Percentiles rank a stretch among this genome's conserved stretches.
phyloP scores from a whole-genome alignment of 2,113 vertebrate species.

The Bujurquina vittata region DNA sequence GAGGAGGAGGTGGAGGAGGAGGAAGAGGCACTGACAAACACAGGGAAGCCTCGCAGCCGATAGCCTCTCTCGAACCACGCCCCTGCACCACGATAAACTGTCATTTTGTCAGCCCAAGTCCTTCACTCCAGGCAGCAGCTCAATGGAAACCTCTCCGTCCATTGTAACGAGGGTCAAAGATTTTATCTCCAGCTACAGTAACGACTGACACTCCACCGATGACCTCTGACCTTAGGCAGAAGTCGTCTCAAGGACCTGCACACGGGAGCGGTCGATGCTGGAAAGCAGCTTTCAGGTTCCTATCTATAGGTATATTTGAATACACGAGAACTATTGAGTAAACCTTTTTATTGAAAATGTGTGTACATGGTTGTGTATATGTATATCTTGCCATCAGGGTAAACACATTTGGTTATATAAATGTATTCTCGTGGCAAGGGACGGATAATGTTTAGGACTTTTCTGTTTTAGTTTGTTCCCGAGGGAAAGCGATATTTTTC shows the following conservation, averaged over 20 bases:
- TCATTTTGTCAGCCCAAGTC: conserved; percentile 9
- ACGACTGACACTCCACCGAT: conserved; percentile 51
- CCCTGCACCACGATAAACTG: conserved; percentile 1
- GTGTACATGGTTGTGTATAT: conserved; percentile 79
- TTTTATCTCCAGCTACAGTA: conserved; percentile 47
- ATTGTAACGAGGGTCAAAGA: conserved; percentile 31
- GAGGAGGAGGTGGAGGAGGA: conserved; percentile 65
- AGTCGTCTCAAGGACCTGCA: conserved; percentile 47
- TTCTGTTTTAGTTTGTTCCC: conserved; percentile 60
- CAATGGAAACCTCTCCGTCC: conserved; percentile 67
- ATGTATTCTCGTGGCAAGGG: conserved; percentile 70
- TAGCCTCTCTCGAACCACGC: conserved; percentile 59
- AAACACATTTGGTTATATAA: conserved; percentile 75
- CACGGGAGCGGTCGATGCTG: conserved; percentile 48
- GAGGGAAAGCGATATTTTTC: conserved; percentile 66
- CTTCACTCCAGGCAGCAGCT: conserved; percentile 49
- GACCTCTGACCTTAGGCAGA: conserved; percentile 71
- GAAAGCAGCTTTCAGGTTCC: conserved; percentile 79
- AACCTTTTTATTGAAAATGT: conserved; percentile 66
- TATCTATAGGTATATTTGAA: conserved; percentile 79
- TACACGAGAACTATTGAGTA: conserved; percentile 65
- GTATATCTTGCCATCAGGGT: conserved; percentile 83
- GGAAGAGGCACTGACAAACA: conserved; percentile 29
- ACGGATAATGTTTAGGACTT: conserved; percentile 56
- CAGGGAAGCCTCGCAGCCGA: conserved; percentile 63